Base-by-base conservation (phyloP, 2,888 invertebrate genomes). In the Drosophila koepferae region DNA sequence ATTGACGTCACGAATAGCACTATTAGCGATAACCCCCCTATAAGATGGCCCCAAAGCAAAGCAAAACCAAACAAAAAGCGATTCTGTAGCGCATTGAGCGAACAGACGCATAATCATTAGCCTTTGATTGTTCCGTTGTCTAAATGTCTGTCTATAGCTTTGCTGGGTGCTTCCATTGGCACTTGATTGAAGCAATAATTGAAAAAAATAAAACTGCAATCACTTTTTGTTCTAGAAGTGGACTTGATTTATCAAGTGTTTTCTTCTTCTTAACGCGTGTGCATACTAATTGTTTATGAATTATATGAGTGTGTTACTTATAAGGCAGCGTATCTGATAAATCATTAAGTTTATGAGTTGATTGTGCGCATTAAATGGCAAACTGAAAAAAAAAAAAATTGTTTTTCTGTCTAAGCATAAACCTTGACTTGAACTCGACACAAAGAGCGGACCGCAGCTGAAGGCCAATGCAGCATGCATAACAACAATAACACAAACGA, bases 1-100 rank as follows among this genome's bases (percentile, higher is more conserved):
- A 85, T 82, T 87, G 88, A 85, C 83, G 83, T 84, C 85, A 85
- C 72, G n/a, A 60, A 64, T 56, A 65, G 53, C 36, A 23, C 23
- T 38, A 55, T 53, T 55, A 74, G 38, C 59, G 88, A 87, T 84
- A 85, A 84, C 88, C 87, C 87, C 77, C 71, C 18, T 16, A n/a
- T 4, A 14, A 3, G 46, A 18, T 53, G 41, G 40, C 36, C 12
- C 36, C 40, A 34, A 43, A 18, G 6, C 10, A 10, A 28, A 28
- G 28, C 14, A 7, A 20, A 23, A n/a, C 16, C 4, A 28, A 4
- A 48, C 2, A n/a, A n/a, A 20, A 64, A 62, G 23, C 28, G 6
- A 56, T 46, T 40, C 53, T 40, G 40, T 46, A 16, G 31, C 14
- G 40, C 38, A 31, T 8, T 1, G 28, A 3, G 14, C 46, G 14